phyloP scores from a whole-genome alignment of 2,888 invertebrate genomes.

The Keiferia lycopersicella region DNA sequence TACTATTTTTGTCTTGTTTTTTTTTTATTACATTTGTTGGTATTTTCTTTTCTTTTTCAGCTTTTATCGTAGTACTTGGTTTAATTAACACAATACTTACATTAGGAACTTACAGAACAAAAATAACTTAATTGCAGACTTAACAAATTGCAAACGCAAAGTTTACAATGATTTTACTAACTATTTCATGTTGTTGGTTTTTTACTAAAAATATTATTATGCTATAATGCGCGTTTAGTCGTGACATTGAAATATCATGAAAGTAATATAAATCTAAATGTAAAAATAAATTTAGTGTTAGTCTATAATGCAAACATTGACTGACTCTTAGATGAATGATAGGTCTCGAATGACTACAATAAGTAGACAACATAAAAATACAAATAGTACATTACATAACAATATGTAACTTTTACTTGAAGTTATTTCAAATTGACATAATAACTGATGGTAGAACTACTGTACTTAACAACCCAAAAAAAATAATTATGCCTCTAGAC shows the following conservation, averaged over 20 bases:
- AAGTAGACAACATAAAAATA: conserved; percentile 2
- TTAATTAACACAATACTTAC: background rate
- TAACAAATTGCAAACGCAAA: background rate
- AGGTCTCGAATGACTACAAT: background rate
- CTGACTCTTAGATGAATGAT: no score
- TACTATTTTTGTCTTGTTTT: background rate
- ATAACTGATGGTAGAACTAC: background rate
- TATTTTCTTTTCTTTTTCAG: background rate
- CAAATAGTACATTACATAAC: background rate
- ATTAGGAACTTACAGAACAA: conserved; percentile 2
- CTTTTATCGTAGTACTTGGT: background rate
- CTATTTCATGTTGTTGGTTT: no score
- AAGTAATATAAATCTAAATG: no score
- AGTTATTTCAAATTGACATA: background rate
- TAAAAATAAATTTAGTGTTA: background rate
- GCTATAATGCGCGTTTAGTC: no score
- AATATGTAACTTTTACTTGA: conserved; percentile 2
- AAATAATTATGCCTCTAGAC: background rate
- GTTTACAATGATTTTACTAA: background rate
- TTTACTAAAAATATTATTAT: no score
- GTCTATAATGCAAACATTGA: background rate
- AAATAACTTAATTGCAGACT: background rate
- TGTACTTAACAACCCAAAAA: background rate
- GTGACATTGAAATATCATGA: no score
- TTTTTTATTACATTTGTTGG: background rate